These are phyloP conservation scores for Magallana angulata DNA, from an alignment of 1,140 invertebrate genomes.

Conservation along the genomic window DNA sequence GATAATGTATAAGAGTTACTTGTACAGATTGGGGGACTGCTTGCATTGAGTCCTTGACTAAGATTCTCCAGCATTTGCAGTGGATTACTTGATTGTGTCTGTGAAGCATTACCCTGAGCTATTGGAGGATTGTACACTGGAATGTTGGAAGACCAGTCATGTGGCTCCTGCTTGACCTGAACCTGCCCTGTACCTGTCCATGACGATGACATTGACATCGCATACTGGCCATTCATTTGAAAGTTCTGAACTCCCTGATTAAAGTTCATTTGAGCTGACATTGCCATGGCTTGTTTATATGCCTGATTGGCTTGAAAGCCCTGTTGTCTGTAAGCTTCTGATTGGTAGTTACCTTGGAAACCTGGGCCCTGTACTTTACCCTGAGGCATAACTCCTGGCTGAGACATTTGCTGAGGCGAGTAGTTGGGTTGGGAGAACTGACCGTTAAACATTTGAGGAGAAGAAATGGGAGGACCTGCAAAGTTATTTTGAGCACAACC, in stretches of 20 bases:
- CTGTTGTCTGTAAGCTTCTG: not conserved
- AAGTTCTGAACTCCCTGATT: slow-evolving; percentile 6
- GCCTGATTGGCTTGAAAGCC: not conserved
- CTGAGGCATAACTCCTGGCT: not conserved
- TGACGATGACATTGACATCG: slow-evolving; percentile 19
- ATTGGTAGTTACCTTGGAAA: not conserved
- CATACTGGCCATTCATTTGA: not conserved
- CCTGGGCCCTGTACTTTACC: not conserved
- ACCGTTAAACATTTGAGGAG: not conserved
- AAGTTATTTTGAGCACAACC: slow-evolving; percentile 10
- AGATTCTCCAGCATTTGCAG: slow-evolving; percentile 36
- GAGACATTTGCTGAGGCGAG: slow-evolving; percentile 20
- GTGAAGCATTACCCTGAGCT: not conserved
- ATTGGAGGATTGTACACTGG: not conserved
- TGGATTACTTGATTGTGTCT: slow-evolving; percentile 33
- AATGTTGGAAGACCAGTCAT: slow-evolving; percentile 10
- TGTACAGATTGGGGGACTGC: not conserved
- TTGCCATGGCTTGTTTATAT: slow-evolving; percentile 22
- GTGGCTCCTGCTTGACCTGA: slow-evolving; percentile 24
- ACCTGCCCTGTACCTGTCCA: not conserved
- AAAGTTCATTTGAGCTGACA: slow-evolving; percentile 5
- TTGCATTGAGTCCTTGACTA: slow-evolving; percentile 33
- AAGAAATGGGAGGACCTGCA: not conserved
- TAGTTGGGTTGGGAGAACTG: not conserved
- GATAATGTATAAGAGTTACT: not conserved